A percentile compares a stretch with the other conserved stretches of the same genome.
Evolutionary conservation across 1,140 invertebrate genomes (phyloP).

Genomic region (Elysia chlorotica): DNA sequence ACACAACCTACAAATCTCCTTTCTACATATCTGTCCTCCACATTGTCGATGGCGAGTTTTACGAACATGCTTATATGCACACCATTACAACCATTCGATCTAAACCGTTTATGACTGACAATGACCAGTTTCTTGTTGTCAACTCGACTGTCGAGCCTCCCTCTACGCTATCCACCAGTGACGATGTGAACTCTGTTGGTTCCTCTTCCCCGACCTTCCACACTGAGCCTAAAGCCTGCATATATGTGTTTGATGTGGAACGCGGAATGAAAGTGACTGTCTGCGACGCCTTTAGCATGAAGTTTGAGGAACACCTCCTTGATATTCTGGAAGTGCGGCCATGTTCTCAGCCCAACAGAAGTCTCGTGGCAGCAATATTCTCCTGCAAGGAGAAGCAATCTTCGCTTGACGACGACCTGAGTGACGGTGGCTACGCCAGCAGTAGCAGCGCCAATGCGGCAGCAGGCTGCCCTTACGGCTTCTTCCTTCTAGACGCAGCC

Average conservation of each 20-base stretch:
- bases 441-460: no score
- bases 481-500: conserved; percentile 46
- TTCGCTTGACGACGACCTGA: neutral
- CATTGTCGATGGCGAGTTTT: conserved; percentile 34
- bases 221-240: conserved; percentile 43
- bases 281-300: conserved; percentile 45
- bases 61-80: conserved; percentile 34
- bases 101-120: conserved; percentile 48
- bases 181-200: no score
- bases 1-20: conserved; percentile 36
- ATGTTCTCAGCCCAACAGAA: conserved; percentile 29
- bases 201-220: conserved; percentile 29
- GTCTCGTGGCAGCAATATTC: conserved; percentile 46
- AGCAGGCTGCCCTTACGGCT: conserved; percentile 24
- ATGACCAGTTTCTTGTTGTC: conserved; percentile 51
- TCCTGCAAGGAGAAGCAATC: conserved; percentile 24
- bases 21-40: conserved; percentile 42
- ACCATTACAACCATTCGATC: conserved; percentile 28
- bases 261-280: conserved; percentile 38
- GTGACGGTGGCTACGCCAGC: no score
- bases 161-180: no score
- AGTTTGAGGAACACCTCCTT: conserved; percentile 35
- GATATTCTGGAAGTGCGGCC: conserved; percentile 46
- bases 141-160: conserved; percentile 47
- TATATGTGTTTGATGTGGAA: conserved; percentile 45